These are phyloP conservation scores for Cryptus armator DNA, from an alignment of 2,888 invertebrate species.

Conservation along the genomic window DNA sequence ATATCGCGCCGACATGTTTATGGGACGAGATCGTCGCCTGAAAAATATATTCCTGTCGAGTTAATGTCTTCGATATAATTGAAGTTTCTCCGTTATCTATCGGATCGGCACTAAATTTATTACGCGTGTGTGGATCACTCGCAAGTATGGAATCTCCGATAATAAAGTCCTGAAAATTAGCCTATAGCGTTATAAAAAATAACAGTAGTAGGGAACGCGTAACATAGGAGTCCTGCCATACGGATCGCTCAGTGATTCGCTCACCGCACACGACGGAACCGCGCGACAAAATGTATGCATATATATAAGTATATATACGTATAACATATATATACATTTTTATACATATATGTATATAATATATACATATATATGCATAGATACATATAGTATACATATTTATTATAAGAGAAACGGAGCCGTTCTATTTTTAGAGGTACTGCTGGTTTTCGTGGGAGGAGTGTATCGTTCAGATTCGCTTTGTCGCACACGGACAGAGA, in stretches of 20 bases:
- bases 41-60: too few relatives aligned
- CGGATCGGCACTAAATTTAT: background rate
- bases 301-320: background rate
- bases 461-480: conserved; percentile 64
- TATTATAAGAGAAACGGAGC: conserved; percentile 60
- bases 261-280: conserved; percentile 4
- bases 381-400: conserved; percentile 6
- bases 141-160: background rate
- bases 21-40: too few relatives aligned
- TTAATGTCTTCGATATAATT: background rate
- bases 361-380: background rate
- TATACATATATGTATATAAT: background rate
- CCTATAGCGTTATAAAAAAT: too few relatives aligned
- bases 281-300: background rate
- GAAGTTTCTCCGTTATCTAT: background rate
- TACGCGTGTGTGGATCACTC: background rate
- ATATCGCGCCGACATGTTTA: too few relatives aligned
- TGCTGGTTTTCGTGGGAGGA: conserved; percentile 76
- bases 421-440: conserved; percentile 75
- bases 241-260: background rate
- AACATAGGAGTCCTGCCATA: background rate
- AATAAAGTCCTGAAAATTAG: background rate
- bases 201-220: background rate
- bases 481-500: conserved; percentile 55
- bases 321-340: background rate